These are phyloP conservation scores for Scarus forsteni DNA, from an alignment of 2,797 vertebrate species.

Conservation along the genomic window DNA sequence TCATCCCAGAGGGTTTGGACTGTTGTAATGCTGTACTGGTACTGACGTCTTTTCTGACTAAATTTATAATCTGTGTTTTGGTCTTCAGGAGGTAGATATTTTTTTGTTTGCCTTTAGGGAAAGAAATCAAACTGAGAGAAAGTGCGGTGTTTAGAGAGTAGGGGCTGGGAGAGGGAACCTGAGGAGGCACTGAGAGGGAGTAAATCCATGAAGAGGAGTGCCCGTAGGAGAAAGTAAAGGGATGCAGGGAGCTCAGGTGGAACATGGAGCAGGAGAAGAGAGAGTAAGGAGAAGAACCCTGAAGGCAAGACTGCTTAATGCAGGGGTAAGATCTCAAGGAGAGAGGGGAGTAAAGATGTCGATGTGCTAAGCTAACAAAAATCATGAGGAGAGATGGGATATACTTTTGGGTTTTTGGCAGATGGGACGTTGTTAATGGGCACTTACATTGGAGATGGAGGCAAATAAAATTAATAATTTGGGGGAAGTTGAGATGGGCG, in stretches of 20 bases:
- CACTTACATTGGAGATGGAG: background rate
- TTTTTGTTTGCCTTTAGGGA: background rate
- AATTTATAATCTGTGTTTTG: too few relatives aligned
- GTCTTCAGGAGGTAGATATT: background rate
- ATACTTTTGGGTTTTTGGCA: background rate
- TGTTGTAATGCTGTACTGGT: too few relatives aligned
- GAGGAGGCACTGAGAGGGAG: background rate
- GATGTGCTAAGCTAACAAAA: background rate
- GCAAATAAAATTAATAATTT: slow-evolving; percentile 4
- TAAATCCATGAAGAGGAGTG: background rate
- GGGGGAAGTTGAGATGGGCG: background rate
- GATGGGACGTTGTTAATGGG: slow-evolving; percentile 9
- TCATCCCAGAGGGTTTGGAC: too few relatives aligned
- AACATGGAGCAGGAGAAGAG: background rate
- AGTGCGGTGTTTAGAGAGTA: background rate
- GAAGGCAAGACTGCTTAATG: slow-evolving; percentile 16
- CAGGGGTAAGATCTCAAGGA: background rate
- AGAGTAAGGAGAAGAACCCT: background rate
- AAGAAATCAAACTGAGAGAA: background rate
- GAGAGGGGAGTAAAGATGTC: background rate
- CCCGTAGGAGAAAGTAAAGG: background rate
- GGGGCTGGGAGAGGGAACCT: too few relatives aligned
- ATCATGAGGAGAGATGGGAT: slow-evolving; percentile 16
- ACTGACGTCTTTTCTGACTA: too few relatives aligned
- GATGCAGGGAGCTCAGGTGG: slow-evolving; percentile 1